Evolutionary conservation across 2,888 invertebrate genomes (phyloP).

Genomic region (Agrochola circellaris): DNA sequence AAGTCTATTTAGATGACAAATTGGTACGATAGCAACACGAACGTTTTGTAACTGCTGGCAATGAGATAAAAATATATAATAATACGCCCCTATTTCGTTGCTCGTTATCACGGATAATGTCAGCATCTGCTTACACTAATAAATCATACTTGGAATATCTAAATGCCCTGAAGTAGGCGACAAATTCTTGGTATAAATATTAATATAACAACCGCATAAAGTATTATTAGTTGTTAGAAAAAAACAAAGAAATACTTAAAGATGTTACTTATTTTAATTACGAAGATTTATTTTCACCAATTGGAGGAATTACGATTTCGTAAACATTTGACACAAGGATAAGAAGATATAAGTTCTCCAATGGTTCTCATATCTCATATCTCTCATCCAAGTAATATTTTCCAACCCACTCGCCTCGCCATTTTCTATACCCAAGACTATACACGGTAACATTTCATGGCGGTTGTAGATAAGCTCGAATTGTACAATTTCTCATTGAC

Average conservation of each 20-base stretch:
- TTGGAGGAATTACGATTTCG: neutral
- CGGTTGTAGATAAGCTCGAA: slow-evolving; percentile 29
- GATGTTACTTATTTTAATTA: no score
- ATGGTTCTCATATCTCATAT: neutral
- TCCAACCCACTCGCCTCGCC: neutral
- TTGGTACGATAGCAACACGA: slow-evolving; percentile 6
- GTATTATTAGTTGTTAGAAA: neutral
- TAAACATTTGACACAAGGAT: neutral
- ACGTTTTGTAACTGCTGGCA: slow-evolving; percentile 13
- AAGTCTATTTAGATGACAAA: slow-evolving; percentile 7
- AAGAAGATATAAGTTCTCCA: neutral
- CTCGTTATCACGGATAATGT: slow-evolving; percentile 46
- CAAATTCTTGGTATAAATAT: slow-evolving; percentile 27
- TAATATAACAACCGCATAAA: neutral
- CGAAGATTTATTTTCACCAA: neutral
- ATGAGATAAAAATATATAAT: slow-evolving; percentile 33
- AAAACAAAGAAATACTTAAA: neutral
- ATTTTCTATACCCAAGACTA: slow-evolving; percentile 16
- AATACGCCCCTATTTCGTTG: slow-evolving; percentile 22
- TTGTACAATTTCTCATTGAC: slow-evolving; percentile 45
- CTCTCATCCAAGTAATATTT: slow-evolving; percentile 27
- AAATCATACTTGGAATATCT: slow-evolving; percentile 45
- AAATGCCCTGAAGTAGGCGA: slow-evolving; percentile 17
- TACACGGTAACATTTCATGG: slow-evolving; percentile 31
- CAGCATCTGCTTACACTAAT: slow-evolving; percentile 49